phyloP scores from a whole-genome alignment of 1,140 invertebrate species.

The Cyrtorhinus lividipennis region DNA sequence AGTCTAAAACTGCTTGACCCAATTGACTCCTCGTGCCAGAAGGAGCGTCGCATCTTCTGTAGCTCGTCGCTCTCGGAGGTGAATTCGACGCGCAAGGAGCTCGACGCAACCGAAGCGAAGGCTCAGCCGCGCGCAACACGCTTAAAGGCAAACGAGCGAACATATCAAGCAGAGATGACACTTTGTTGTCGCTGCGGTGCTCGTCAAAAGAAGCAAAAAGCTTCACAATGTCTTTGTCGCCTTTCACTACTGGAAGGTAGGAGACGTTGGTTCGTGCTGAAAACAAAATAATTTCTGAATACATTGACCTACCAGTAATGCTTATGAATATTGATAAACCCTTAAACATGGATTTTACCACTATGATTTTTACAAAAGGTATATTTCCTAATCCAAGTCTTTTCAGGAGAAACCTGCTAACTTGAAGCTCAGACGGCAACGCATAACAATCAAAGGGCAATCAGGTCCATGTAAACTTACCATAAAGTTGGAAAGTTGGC shows the following conservation, averaged over 20 bases:
- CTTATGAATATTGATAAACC: background rate
- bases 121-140: slow-evolving; percentile 55
- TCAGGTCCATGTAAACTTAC: too few species aligned
- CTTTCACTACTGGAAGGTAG: slow-evolving; percentile 42
- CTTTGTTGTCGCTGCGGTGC: slow-evolving; percentile 9
- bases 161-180: slow-evolving; percentile 31
- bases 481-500: too few species aligned
- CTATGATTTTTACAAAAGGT: too few species aligned
- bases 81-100: slow-evolving; percentile 15
- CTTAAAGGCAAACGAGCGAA: slow-evolving; percentile 47
- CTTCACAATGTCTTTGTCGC: slow-evolving; percentile 42
- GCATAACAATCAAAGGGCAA: too few species aligned
- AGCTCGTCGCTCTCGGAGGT: slow-evolving; percentile 4
- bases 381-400: too few species aligned
- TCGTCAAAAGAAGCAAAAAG: slow-evolving; percentile 15
- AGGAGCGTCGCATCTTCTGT: slow-evolving; percentile 21
- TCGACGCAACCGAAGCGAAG: slow-evolving; percentile 35
- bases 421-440: too few species aligned
- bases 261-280: slow-evolving; percentile 39
- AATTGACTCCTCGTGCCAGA: slow-evolving; percentile 25
- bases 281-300: slow-evolving; percentile 21
- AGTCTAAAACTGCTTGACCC: slow-evolving; percentile 23
- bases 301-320: too few species aligned
- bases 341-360: background rate
- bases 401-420: too few species aligned